Base-by-base conservation (phyloP, 2,113 vertebrate genomes). In the Ptychochromis oligacanthus region DNA sequence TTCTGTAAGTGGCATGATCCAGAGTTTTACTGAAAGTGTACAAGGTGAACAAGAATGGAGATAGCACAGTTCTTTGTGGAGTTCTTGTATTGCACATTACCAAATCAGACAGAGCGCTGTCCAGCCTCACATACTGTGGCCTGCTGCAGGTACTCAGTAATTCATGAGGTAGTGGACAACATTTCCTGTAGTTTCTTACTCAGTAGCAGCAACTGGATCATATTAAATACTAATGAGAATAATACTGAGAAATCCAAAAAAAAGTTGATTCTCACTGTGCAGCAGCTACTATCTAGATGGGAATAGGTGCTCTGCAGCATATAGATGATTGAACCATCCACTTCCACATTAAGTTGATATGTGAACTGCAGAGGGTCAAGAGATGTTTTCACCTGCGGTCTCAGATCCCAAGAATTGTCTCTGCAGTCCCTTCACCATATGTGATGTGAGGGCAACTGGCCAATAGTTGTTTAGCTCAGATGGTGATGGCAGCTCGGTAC, bases 171-270 rank as follows among this genome's bases (percentile, higher is more conserved):
- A 6, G 36, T 8, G 8, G 36, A 36, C 36, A 36, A 31, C 28
- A 31, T 31, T 31, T 31, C 28, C 28, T 31, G 28, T 31, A 31
- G 28, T 31, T 31, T 31, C 28, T 31, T 31, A 31, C 28, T 31
- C 28, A 31, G 28, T 31, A 3, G 28, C 28, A 31, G 28, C 28
- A 31, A 40, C 17, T 70, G 49, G 65, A 46, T 17, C 17, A 6
- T 52, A 7, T 52, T 52, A 52, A 52, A 72, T 52, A 40, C 46
- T n/a, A n/a, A n/a, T n/a, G n/a, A n/a, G n/a, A n/a, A n/a, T n/a
- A n/a, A n/a, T n/a, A 72, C 65, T 72, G 26, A 72, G 65, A 31
- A 70, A 70, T 49, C 65, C n/a, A n/a, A n/a, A 70, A 70, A 70
- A 43, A 52, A 28, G 17, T 2, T 7, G 17, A 52, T 70, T 31